phyloP scores from a whole-genome alignment of 2,797 vertebrate species.

The Buceros bicornis region DNA sequence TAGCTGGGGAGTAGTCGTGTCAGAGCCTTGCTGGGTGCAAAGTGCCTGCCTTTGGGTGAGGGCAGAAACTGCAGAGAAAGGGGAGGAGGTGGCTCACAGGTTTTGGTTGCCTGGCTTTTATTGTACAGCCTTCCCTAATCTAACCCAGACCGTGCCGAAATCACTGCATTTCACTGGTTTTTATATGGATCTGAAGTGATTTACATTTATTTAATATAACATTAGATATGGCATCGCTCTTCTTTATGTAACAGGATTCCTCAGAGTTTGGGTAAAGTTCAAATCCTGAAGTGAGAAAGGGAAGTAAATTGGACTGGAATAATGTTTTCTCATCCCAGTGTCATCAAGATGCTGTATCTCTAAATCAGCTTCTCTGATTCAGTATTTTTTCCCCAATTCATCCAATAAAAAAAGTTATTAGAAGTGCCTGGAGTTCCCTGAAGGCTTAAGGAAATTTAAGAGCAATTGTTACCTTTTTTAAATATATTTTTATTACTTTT shows the following conservation, averaged over 20 bases:
- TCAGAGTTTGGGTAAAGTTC: not conserved
- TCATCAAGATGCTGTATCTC: not conserved
- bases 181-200: not conserved
- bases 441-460: not conserved
- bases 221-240: accelerated
- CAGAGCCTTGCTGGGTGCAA: not conserved
- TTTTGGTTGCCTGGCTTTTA: not conserved
- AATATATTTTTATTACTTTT: conserved; percentile 78
- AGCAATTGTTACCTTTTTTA: conserved; percentile 5
- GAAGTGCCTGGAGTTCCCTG: not conserved
- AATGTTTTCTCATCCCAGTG: not conserved
- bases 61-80: not conserved
- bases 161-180: not conserved
- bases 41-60: accelerated
- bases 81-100: not conserved
- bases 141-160: not conserved
- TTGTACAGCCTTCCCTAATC: accelerated
- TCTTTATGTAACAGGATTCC: not conserved
- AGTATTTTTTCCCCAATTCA: not conserved
- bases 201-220: not conserved
- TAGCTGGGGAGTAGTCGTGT: accelerated
- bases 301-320: not conserved
- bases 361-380: not conserved
- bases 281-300: not conserved
- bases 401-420: not conserved